Evolutionary conservation across 2,113 vertebrate species (phyloP), one percentile per base, ranked within the genome.

Genomic region (Syngnathus scovelli): DNA sequence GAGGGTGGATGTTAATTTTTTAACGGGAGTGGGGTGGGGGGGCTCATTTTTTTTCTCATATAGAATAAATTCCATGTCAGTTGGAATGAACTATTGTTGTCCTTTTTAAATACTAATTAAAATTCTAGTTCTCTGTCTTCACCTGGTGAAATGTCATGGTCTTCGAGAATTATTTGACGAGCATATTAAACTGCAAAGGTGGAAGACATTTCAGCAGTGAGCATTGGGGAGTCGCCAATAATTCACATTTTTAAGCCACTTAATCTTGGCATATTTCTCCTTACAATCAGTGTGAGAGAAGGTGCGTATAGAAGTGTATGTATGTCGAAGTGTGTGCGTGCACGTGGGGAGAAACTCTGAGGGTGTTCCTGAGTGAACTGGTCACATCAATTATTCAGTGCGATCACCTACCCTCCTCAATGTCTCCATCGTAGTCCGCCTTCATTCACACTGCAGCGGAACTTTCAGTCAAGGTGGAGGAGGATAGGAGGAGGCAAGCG

Each of bases 381-480:
- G 18, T 41, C 52, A 44, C 76, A 85, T 89, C 84, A 85, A 89
- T 88, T 86, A 88, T 90, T 88, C 83, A 89, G 82, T 55, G 71
- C 70, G 41, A 87, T 88, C 87, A 84, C 85, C 83, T 71, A 68
- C 72, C 82, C 77, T 81, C 64, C 69, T 71, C n/a, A 6, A 81
- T 71, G 75, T 84, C 81, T 83, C 74, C 48, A 48, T 76, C 74
- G 70, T 61, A 67, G 61, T 59, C 69, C 39, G 5, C 59, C 59
- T 75, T 76, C 62, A 64, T 71, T 55, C 62, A 38, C 68, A 70
- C 76, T 74, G 81, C 65, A 70, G 75, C 71, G 73, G 70, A 81
- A 84, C 78, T 69, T 65, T 70, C 68, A 64, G 64, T 63, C 66
- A 7, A 59, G 64, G 64, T 43, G 64, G 67, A 67, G 54, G 64